Evolutionary conservation across 2,797 vertebrate genomes (phyloP).

Genomic region (Lepilemur ruficaudatus): DNA sequence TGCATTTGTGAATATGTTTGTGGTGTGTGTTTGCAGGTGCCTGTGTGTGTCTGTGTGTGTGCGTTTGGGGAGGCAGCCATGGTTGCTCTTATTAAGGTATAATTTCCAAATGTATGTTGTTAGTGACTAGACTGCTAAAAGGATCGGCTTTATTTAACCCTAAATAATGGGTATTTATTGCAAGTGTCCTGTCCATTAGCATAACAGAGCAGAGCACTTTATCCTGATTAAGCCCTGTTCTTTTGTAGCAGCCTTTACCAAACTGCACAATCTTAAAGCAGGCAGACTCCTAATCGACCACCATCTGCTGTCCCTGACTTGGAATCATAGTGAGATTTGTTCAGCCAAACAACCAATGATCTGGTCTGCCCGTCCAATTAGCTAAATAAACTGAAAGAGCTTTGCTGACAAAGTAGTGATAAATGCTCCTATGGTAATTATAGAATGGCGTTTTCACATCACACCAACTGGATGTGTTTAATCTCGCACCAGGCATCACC

Average conservation of each 20-base stretch:
- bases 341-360: not conserved
- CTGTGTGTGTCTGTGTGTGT: not conserved
- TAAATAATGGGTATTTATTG: not conserved
- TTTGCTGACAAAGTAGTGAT: not conserved
- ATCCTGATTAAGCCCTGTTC: not conserved
- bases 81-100: not conserved
- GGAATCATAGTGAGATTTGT: not conserved
- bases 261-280: not conserved
- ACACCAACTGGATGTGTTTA: not conserved
- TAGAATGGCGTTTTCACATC: not conserved
- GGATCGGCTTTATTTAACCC: not conserved
- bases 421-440: not conserved
- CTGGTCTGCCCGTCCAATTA: not conserved
- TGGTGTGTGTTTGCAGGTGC: not conserved
- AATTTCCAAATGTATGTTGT: not conserved
- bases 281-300: not conserved
- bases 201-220: not conserved
- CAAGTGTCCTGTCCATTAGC: not conserved
- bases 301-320: not conserved
- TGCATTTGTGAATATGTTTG: not conserved
- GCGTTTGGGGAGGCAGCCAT: not conserved
- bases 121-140: not conserved
- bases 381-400: conserved; percentile 39
- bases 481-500: not conserved
- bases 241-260: not conserved